Evolutionary conservation across 2,888 invertebrate genomes (phyloP), one percentile per base, ranked within the genome.

Genomic region (Athripsodes cinereus): DNA sequence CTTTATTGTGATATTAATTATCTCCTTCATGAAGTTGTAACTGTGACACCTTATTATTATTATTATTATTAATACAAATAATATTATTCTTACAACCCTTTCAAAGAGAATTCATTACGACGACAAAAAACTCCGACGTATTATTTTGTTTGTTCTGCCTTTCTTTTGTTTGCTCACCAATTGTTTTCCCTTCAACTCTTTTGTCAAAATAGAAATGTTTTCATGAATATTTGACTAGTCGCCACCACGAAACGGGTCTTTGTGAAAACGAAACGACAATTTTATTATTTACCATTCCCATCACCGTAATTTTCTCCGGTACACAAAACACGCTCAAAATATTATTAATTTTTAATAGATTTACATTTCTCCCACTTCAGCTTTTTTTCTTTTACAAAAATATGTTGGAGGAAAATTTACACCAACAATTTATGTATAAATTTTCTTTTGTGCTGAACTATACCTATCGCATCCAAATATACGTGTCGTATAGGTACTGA

Each of bases 221-320:
- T 26, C 26, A 26, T 40, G 40, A 40, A 40, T 40, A 40, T 40
- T 40, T 40, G n/a, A 40, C 40, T 40, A 40, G 40, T 40, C 40
- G 10, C 26, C 26, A 10, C 26, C 26, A 26, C 26, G 26, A 26
- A 26, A 26, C 26, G 10, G 10, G 5, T 3, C 16, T 40, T 40
- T 40, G 40, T 40, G 40, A 40, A 40, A 40, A 40, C 40, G 40
- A 40, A 40, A 40, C 40, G 40, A 40, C 5, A 40, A 40, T 40
- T 40, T 40, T 40, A 40, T 40, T n/a, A 40, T 40, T 40, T 16
- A 40, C 2, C 40, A 16, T 16, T 13, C 2, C 13, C 40, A 40
- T 40, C 40, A n/a, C 13, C 2, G 40, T 40, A 40, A 40, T 40
- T 40, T 40, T 16, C 16, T 40, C 16, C 40, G 16, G 40, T 40